These are phyloP conservation scores for Tenodera sinensis DNA, from an alignment of 2,888 invertebrate species.

Conservation along the genomic window DNA sequence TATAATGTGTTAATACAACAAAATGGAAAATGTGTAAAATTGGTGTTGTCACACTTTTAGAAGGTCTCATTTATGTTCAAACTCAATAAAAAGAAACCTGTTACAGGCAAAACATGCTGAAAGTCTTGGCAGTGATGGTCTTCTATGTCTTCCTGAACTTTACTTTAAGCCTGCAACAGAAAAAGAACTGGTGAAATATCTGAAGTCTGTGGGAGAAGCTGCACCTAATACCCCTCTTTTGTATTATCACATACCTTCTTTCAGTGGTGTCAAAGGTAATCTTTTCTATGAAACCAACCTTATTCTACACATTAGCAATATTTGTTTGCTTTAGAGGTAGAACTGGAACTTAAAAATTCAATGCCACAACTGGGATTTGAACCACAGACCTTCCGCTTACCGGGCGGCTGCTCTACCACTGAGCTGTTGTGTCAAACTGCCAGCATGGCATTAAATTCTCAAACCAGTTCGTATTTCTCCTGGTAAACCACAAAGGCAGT, in stretches of 20 bases:
- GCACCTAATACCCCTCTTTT: conserved; percentile 74
- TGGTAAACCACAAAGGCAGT: too few species aligned
- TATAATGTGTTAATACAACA: too few species aligned
- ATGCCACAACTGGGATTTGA: too few species aligned
- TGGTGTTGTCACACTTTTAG: conserved; percentile 1
- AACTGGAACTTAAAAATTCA: too few species aligned
- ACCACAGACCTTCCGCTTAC: too few species aligned
- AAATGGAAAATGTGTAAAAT: neutral
- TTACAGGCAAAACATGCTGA: conserved; percentile 66
- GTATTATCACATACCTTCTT: conserved; percentile 78
- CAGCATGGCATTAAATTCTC: too few species aligned
- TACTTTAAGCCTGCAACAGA: conserved; percentile 66
- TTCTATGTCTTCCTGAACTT: conserved; percentile 71
- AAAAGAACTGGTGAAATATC: conserved; percentile 61
- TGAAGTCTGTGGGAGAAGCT: conserved; percentile 61
- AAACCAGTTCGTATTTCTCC: too few species aligned
- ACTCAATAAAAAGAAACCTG: neutral
- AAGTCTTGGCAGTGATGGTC: conserved; percentile 58
- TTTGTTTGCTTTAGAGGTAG: neutral
- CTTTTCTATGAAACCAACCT: too few species aligned
- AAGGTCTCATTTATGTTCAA: neutral
- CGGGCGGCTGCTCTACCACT: too few species aligned
- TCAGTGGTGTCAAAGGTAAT: conserved; percentile 66
- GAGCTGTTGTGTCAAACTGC: too few species aligned
- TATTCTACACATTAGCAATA: neutral